Percentiles rank a stretch among this genome's conserved stretches.
phyloP scores from a whole-genome alignment of 2,113 vertebrate species.

The Eptatretus burgeri region DNA sequence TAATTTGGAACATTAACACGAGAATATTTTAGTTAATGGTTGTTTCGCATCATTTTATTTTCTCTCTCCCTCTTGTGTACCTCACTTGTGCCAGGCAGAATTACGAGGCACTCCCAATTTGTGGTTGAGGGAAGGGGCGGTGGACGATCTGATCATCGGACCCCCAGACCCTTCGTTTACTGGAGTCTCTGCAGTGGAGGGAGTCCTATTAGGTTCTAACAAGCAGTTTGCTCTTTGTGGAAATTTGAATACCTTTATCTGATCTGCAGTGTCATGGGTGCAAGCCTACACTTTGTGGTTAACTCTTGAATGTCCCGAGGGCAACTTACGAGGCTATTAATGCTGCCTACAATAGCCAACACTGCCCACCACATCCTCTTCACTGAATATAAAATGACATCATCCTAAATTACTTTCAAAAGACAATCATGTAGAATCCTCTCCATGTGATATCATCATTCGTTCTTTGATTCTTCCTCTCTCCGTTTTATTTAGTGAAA shows the following conservation, averaged over 20 bases:
- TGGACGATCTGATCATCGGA: conserved; percentile 42
- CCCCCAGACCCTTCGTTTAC: conserved; percentile 22
- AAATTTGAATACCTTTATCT: too few species aligned
- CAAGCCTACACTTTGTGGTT: too few species aligned
- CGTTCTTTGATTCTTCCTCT: not conserved
- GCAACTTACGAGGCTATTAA: too few species aligned
- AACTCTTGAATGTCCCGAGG: too few species aligned
- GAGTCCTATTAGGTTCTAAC: conserved; percentile 38
- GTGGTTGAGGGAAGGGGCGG: conserved; percentile 40
- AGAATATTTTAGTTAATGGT: not conserved
- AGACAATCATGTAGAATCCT: too few species aligned
- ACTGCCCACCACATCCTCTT: too few species aligned
- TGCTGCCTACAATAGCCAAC: too few species aligned
- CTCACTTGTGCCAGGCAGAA: conserved; percentile 24
- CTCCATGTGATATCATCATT: not conserved
- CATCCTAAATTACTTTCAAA: too few species aligned
- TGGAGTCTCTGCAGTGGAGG: conserved; percentile 30
- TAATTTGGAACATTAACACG: not conserved
- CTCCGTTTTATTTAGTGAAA: not conserved
- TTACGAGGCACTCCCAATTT: conserved; percentile 37
- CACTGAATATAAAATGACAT: too few species aligned
- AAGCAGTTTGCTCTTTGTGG: not conserved
- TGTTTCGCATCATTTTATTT: not conserved
- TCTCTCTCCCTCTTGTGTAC: not conserved
- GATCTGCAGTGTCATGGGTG: too few species aligned